Conservation (phyloP, 2,888 invertebrate species). For the Itoplectis maculator region DNA sequence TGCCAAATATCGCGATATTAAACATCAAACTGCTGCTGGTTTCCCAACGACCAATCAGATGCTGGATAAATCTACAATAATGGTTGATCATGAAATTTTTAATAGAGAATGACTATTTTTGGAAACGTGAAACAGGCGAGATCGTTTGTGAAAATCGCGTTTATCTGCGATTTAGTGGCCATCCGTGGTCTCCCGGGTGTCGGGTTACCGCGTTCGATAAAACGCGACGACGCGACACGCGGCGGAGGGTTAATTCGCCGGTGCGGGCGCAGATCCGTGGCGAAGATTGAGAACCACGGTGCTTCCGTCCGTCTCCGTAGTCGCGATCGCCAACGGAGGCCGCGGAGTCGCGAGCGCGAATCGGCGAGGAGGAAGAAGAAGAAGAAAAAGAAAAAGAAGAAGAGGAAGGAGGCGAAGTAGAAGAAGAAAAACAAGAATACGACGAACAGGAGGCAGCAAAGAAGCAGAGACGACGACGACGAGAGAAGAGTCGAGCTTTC, state of each 20-base stretch:
- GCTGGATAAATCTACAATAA: too few species aligned
- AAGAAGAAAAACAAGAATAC: too few species aligned
- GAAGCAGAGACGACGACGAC: conserved; percentile 62
- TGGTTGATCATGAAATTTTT: too few species aligned
- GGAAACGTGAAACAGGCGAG: neutral
- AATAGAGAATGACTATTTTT: too few species aligned
- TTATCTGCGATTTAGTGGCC: conserved; percentile 14
- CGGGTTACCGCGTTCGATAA: neutral
- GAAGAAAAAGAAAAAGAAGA: conserved; percentile 41
- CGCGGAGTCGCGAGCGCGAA: conserved; percentile 32
- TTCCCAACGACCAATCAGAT: too few species aligned
- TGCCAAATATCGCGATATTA: too few species aligned
- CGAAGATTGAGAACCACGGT: conserved; percentile 65
- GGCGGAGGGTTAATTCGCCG: conserved; percentile 14
- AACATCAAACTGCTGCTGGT: too few species aligned
- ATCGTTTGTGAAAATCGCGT: neutral
- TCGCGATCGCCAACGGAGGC: conserved; percentile 14
- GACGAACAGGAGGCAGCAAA: conserved; percentile 44
- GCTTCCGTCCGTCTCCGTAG: conserved; percentile 29
- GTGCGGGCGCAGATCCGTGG: conserved; percentile 31
- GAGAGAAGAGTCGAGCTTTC: conserved; percentile 65
- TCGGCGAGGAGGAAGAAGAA: conserved; percentile 45
- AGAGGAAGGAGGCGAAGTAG: conserved; percentile 44
- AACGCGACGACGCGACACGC: too few species aligned
- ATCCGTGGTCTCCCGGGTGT: neutral